Evolutionary conservation across 2,113 vertebrate species (phyloP).

Genomic region (Anas platyrhynchos): DNA sequence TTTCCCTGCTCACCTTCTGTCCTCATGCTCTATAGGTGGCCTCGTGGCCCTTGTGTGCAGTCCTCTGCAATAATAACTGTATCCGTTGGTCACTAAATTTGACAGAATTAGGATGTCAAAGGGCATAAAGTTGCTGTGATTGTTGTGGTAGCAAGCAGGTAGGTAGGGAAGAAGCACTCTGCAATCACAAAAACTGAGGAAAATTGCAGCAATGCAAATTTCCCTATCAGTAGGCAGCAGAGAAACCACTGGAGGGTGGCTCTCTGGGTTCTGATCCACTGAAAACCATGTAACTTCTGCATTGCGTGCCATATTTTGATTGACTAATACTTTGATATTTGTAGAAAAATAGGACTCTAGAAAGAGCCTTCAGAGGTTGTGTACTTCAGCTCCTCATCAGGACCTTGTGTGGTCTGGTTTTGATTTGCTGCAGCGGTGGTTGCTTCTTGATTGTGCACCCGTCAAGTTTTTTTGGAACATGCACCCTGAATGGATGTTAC

Average conservation of each 20-base stretch:
- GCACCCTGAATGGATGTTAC: neutral
- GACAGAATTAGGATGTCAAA: neutral
- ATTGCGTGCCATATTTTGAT: neutral
- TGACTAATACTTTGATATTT: neutral
- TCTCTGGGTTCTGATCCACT: neutral
- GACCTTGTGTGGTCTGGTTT: neutral
- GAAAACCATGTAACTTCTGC: neutral
- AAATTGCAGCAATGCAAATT: neutral
- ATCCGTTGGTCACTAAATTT: neutral
- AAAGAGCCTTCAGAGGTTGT: neutral
- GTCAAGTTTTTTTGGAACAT: neutral
- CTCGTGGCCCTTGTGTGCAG: neutral
- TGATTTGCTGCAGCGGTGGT: neutral
- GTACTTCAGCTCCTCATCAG: neutral
- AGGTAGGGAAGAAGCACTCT: neutral
- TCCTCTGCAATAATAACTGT: neutral
- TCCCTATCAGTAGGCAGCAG: neutral
- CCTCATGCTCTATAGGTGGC: rapidly evolving
- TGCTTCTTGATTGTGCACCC: neutral
- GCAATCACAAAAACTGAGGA: neutral
- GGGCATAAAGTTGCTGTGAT: neutral
- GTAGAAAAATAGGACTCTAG: neutral
- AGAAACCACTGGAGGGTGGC: neutral
- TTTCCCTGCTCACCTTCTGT: neutral
- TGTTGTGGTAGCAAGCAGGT: neutral